Percentiles rank a stretch among this genome's conserved stretches.
Conservation (phyloP, 2,888 invertebrate species). For the Chelonus formosanus region DNA sequence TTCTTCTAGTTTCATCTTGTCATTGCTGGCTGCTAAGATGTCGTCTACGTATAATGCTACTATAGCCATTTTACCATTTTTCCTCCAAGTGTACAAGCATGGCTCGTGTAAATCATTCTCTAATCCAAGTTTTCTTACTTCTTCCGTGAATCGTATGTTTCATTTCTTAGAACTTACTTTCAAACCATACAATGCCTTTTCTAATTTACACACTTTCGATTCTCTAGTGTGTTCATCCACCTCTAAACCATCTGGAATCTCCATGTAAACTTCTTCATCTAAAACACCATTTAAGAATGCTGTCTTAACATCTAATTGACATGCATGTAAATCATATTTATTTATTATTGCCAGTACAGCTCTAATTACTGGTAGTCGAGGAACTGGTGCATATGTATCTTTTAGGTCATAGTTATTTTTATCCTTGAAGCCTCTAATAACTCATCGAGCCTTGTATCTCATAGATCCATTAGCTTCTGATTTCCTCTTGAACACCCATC, state of each 20-base stretch:
- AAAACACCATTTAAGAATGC: conserved; percentile 15
- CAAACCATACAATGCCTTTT: conserved; percentile 35
- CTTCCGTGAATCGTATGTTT: conserved; percentile 26
- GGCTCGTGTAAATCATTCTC: conserved; percentile 27
- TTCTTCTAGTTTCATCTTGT: conserved; percentile 28
- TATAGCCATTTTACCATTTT: conserved; percentile 10
- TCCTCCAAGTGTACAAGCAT: conserved; percentile 27
- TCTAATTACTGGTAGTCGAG: conserved; percentile 31
- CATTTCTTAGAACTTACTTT: conserved; percentile 38
- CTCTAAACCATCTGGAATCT: no score
- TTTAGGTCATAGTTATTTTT: conserved; percentile 27
- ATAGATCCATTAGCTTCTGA: no score
- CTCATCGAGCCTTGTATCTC: conserved; percentile 35
- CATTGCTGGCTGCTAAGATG: conserved; percentile 39
- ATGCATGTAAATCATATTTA: conserved; percentile 27
- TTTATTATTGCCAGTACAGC: conserved; percentile 30
- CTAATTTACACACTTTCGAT: conserved; percentile 33
- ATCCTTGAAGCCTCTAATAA: conserved; percentile 36
- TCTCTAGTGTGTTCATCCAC: conserved; percentile 24
- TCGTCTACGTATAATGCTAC: conserved; percentile 41
- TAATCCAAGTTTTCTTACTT: conserved; percentile 26
- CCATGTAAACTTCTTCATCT: no score
- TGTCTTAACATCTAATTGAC: conserved; percentile 35
- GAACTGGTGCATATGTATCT: conserved; percentile 40
- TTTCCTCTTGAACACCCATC: conserved; percentile 35